These are phyloP conservation scores for Marronus borbonicus DNA, from an alignment of 2,888 invertebrate species.

Conservation along the genomic window DNA sequence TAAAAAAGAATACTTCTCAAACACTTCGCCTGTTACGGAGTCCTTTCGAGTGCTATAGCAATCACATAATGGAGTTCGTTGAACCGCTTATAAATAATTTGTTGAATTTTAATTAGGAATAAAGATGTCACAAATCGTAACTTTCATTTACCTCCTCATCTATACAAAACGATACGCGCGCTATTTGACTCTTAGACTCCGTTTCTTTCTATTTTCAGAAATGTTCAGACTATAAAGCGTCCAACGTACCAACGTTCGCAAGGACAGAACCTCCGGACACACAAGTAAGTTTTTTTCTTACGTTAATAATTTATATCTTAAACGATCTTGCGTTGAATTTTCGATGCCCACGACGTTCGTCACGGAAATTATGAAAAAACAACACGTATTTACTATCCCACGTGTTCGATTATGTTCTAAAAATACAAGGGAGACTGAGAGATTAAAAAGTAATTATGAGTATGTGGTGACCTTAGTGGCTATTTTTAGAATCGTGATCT, in stretches of 20 bases:
- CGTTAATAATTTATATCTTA: background rate
- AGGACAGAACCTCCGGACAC: constrained; percentile 95
- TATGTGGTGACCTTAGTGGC: constrained; percentile 54
- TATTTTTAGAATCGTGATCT: constrained; percentile 54
- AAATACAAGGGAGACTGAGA: constrained; percentile 53
- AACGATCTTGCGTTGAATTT: constrained; percentile 11
- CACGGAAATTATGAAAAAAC: constrained; percentile 36
- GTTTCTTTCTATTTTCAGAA: constrained; percentile 78
- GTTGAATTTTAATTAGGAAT: constrained; percentile 51
- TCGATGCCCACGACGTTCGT: background rate
- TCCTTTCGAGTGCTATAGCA: constrained; percentile 8
- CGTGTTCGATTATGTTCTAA: constrained; percentile 54
- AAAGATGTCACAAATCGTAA: constrained; percentile 27
- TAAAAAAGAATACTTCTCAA: too few relatives aligned
- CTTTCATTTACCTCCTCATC: constrained; percentile 5
- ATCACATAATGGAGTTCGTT: constrained; percentile 15
- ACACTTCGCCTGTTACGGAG: background rate
- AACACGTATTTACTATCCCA: constrained; percentile 48
- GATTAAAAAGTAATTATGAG: constrained; percentile 57
- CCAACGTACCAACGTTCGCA: constrained; percentile 91
- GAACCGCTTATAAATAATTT: constrained; percentile 46
- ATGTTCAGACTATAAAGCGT: constrained; percentile 94
- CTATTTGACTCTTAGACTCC: constrained; percentile 38
- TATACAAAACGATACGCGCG: constrained; percentile 19
- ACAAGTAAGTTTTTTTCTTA: constrained; percentile 75